Evolutionary conservation across 2,113 vertebrate genomes (phyloP).

Genomic region (Meleagris gallopavo): DNA sequence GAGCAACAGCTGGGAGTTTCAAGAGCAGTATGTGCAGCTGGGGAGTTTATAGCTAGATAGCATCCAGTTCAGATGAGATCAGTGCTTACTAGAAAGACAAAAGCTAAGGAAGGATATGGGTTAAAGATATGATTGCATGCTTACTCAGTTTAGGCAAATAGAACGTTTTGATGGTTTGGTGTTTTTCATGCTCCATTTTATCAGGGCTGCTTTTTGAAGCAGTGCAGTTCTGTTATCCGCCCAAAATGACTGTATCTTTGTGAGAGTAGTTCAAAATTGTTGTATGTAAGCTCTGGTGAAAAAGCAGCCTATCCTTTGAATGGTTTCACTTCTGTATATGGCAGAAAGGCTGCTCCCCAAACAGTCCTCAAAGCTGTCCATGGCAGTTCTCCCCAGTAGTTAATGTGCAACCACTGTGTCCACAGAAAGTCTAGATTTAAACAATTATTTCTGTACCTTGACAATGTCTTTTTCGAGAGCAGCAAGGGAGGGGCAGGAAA

Average conservation of each 20-base stretch:
- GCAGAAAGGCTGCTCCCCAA: not conserved
- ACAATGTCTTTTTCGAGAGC: constrained; percentile 31
- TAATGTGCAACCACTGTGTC: constrained; percentile 59
- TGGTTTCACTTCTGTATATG: not conserved
- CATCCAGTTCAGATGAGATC: constrained; percentile 14
- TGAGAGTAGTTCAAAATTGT: not conserved
- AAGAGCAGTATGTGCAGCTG: not conserved
- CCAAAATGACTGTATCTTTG: not conserved
- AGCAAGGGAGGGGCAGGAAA: constrained; percentile 51
- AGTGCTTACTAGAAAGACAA: not conserved
- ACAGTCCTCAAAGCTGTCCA: not conserved
- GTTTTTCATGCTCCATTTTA: not conserved
- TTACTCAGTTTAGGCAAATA: not conserved
- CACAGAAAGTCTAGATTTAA: constrained; percentile 25
- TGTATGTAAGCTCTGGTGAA: not conserved
- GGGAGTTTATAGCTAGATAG: not conserved
- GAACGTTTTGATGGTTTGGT: not conserved
- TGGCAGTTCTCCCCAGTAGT: not conserved
- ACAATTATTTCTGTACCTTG: constrained; percentile 23
- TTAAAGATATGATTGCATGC: not conserved
- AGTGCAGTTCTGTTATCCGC: not conserved
- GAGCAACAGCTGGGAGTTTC: constrained; percentile 18
- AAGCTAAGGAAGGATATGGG: not conserved
- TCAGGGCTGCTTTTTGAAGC: not conserved
- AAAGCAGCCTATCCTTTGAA: not conserved